phyloP scores from a whole-genome alignment of 2,888 invertebrate genomes.

The Ptychoptera albimana region DNA sequence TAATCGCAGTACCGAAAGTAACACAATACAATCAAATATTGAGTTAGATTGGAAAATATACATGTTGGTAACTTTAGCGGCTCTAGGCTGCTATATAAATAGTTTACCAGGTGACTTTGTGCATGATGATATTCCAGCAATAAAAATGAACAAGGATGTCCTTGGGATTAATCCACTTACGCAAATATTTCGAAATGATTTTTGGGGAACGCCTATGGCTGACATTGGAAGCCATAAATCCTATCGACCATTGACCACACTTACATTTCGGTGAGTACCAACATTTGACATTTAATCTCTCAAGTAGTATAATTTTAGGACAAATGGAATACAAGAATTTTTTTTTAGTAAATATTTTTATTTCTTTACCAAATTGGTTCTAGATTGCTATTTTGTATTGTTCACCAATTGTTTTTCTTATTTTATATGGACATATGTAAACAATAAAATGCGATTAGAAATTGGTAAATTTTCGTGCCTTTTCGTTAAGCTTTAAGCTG shows the following conservation, averaged over 20 bases:
- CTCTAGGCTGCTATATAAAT: conserved; percentile 53
- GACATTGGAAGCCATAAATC: conserved; percentile 72
- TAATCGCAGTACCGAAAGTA: too few relatives aligned
- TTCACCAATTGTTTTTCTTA: too few relatives aligned
- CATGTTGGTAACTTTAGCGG: conserved; percentile 45
- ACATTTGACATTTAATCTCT: too few relatives aligned
- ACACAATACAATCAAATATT: too few relatives aligned
- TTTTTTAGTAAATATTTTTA: background rate
- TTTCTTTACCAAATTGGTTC: too few relatives aligned
- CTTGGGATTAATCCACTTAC: conserved; percentile 45
- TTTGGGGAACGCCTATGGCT: conserved; percentile 83
- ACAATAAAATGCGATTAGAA: too few relatives aligned
- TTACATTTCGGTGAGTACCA: conserved; percentile 69
- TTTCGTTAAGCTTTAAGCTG: too few relatives aligned
- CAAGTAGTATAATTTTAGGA: background rate
- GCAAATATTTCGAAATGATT: conserved; percentile 59
- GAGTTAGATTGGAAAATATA: conserved; percentile 41
- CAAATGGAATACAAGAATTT: background rate
- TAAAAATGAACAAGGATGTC: conserved; percentile 68
- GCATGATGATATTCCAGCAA: conserved; percentile 76
- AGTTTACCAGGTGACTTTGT: conserved; percentile 68
- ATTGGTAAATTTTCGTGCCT: too few relatives aligned
- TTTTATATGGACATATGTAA: too few relatives aligned
- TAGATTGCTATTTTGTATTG: too few relatives aligned
- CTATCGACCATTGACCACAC: conserved; percentile 66